These are phyloP conservation scores for Globia sparganii DNA, from an alignment of 2,888 invertebrate genomes.

Conservation along the genomic window DNA sequence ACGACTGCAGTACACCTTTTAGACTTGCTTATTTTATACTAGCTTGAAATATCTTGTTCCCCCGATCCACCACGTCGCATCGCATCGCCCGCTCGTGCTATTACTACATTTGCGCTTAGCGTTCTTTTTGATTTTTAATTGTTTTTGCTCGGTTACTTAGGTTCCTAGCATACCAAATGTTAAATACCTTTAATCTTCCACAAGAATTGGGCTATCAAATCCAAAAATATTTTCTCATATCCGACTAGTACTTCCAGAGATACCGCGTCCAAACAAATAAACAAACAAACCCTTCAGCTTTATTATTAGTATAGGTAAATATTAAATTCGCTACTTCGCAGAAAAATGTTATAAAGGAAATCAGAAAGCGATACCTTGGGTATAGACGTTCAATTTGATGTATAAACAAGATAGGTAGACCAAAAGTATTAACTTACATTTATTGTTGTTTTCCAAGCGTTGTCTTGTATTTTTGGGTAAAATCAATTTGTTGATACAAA, in stretches of 20 bases:
- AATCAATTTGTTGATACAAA: slow-evolving; percentile 24
- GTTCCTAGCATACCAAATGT: too few relatives aligned
- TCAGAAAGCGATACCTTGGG: slow-evolving; percentile 43
- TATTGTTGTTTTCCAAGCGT: slow-evolving; percentile 42
- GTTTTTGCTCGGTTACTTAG: too few relatives aligned
- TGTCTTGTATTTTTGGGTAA: slow-evolving; percentile 36
- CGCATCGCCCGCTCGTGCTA: background rate
- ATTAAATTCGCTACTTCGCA: slow-evolving; percentile 8
- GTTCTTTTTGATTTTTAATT: background rate
- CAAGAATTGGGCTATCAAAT: too few relatives aligned
- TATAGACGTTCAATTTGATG: slow-evolving; percentile 63
- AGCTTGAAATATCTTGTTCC: too few relatives aligned
- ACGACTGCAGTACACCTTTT: slow-evolving; percentile 2
- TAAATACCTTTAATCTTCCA: too few relatives aligned
- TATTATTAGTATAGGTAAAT: background rate
- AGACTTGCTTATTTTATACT: slow-evolving; percentile 14
- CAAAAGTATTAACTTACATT: slow-evolving; percentile 40
- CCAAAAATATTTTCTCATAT: too few relatives aligned
- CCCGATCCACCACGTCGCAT: background rate
- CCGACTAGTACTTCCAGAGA: too few relatives aligned
- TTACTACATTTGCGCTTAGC: background rate
- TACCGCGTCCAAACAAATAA: too few relatives aligned
- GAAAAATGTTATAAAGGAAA: slow-evolving; percentile 35
- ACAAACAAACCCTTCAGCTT: background rate
- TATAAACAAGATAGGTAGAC: slow-evolving; percentile 62